Percentiles rank a stretch among this genome's conserved stretches.
Conservation (phyloP, 2,797 vertebrate genomes). For the Bovichtus diacanthus region DNA sequence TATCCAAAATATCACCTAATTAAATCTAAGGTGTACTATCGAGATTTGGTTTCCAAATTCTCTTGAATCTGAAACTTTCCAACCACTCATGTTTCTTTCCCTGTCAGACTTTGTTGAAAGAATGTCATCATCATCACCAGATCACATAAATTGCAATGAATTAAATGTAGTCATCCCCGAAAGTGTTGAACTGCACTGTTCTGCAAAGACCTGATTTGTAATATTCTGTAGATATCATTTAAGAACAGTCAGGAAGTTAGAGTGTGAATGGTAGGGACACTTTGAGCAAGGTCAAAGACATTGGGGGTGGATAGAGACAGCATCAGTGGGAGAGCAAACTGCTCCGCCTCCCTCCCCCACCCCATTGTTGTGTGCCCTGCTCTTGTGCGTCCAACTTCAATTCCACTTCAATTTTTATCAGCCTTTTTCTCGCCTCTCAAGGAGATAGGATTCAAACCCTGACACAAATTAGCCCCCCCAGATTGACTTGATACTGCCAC, state of each 20-base stretch:
- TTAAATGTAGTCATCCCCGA: neutral
- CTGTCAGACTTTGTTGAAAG: too few relatives aligned
- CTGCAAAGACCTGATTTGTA: neutral
- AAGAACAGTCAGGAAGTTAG: slow-evolving; percentile 48
- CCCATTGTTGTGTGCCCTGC: slow-evolving; percentile 87
- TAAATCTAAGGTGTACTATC: neutral
- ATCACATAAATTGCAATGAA: neutral
- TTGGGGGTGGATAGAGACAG: slow-evolving; percentile 69
- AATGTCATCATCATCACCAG: too few relatives aligned
- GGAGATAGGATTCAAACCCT: slow-evolving; percentile 95
- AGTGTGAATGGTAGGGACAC: slow-evolving; percentile 86
- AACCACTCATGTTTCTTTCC: too few relatives aligned
- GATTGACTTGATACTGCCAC: slow-evolving; percentile 93
- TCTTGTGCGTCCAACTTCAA: slow-evolving; percentile 95
- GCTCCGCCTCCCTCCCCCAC: slow-evolving; percentile 76
- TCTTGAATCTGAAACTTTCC: neutral
- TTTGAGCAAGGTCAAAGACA: slow-evolving; percentile 88
- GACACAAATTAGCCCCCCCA: slow-evolving; percentile 96
- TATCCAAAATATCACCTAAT: neutral
- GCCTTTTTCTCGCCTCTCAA: slow-evolving; percentile 91
- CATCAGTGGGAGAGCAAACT: slow-evolving; percentile 46
- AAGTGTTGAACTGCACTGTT: neutral
- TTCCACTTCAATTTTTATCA: slow-evolving; percentile 99
- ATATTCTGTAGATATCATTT: neutral
- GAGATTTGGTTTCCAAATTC: neutral